Conservation (phyloP, 2,888 invertebrate genomes). For the Cerastis rubricosa region DNA sequence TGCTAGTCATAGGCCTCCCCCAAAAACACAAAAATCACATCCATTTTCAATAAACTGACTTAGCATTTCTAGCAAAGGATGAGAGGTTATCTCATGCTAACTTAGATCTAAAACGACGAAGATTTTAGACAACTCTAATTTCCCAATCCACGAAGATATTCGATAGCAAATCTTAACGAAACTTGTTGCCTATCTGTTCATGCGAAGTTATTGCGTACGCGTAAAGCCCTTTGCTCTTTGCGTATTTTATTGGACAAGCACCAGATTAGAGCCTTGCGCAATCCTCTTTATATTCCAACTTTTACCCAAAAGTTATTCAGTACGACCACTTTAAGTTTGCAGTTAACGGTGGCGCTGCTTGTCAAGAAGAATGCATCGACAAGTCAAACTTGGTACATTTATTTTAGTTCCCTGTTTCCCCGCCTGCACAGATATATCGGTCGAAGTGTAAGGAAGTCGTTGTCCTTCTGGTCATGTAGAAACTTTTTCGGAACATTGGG, state of each 20-base stretch:
- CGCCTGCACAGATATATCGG: neutral
- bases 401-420: neutral
- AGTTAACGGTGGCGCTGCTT: neutral
- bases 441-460: slow-evolving; percentile 8
- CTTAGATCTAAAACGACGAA: neutral
- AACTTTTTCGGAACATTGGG: slow-evolving; percentile 37
- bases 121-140: slow-evolving; percentile 5
- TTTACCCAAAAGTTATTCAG: slow-evolving; percentile 19
- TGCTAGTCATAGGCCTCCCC: no score
- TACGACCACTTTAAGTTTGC: neutral
- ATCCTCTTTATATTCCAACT: slow-evolving; percentile 27
- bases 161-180: slow-evolving; percentile 35
- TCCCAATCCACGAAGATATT: slow-evolving; percentile 34
- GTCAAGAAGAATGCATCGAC: neutral
- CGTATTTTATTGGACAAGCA: slow-evolving; percentile 41
- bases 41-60: neutral
- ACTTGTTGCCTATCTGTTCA: slow-evolving; percentile 46
- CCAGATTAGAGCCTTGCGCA: slow-evolving; percentile 24
- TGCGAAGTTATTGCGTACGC: slow-evolving; percentile 33
- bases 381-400: neutral
- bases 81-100: neutral
- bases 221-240: slow-evolving; percentile 38
- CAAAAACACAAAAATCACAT: neutral
- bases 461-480: slow-evolving; percentile 39
- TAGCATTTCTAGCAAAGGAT: neutral